Evolutionary conservation across 2,888 invertebrate species (phyloP).

Genomic region (Cephus sareptanus): DNA sequence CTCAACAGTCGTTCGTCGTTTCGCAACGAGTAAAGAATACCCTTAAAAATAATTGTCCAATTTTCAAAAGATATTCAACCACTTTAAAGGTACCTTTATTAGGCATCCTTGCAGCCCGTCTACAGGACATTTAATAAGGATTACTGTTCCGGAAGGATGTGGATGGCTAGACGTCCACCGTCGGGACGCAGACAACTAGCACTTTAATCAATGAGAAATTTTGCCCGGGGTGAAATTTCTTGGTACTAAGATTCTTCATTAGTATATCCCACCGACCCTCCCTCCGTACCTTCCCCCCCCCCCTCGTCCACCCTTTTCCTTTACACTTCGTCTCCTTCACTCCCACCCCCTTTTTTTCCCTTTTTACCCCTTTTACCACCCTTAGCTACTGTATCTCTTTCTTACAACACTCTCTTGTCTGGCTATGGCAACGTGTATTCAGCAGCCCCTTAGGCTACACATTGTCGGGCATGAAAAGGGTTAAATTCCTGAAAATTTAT

Average conservation of each 20-base stretch:
- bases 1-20: background rate
- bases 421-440: background rate
- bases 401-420: background rate
- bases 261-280: background rate
- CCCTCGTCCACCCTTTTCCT: background rate
- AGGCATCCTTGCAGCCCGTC: background rate
- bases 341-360: background rate
- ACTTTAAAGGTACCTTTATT: background rate
- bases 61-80: background rate
- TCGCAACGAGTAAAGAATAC: background rate
- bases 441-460: background rate
- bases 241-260: background rate
- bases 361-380: background rate
- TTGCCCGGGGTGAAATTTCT: background rate
- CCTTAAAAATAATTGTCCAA: background rate
- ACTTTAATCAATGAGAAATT: background rate
- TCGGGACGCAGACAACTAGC: background rate
- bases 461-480: constrained; percentile 12
- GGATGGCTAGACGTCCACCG: background rate
- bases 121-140: background rate
- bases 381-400: background rate
- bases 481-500: constrained; percentile 37
- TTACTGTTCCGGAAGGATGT: background rate
- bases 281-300: too few relatives aligned
- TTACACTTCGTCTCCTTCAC: background rate